phyloP scores from a whole-genome alignment of 2,113 vertebrate genomes.

The Xenopus tropicalis region UCB_Xtro_10.0 CM004443.2:181128501-181129000 shows the following conservation, averaged over 20 bases:
- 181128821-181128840: no score
- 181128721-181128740: background rate
- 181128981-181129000: no score
- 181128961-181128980: no score
- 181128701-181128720: background rate
- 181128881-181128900: no score
- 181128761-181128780: no score
- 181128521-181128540: background rate
- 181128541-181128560: background rate
- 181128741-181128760: background rate
- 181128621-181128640: background rate
- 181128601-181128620: conserved; percentile 1
- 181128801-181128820: no score
- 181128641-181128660: background rate
- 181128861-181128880: no score
- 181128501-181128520: background rate
- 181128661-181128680: background rate
- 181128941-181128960: no score
- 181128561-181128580: conserved; percentile 7
- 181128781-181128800: no score
- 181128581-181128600: background rate
- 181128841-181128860: no score
- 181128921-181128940: no score
- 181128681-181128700: background rate
- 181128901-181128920: no score